A percentile compares a stretch with the other conserved stretches of the same genome.
phyloP scores from a whole-genome alignment of 2,797 vertebrate genomes.

The Cichlasoma orientale region DNA sequence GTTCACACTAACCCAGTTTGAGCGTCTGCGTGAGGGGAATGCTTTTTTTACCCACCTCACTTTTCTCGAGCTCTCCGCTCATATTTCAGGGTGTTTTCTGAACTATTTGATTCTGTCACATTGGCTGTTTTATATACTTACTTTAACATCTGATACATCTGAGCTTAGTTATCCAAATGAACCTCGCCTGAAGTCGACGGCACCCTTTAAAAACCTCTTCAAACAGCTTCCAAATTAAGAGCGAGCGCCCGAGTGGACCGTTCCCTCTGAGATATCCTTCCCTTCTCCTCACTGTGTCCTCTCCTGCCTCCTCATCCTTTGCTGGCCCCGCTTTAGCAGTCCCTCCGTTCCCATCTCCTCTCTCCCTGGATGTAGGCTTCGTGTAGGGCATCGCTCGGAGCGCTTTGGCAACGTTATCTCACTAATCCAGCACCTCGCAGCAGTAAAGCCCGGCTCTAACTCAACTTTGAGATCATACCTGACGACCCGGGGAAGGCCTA shows the following conservation, averaged over 20 bases:
- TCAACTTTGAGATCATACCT: conserved; percentile 41
- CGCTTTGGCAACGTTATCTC: conserved; percentile 62
- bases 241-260: not conserved
- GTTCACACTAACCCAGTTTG: conserved; percentile 41
- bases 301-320: conserved; percentile 1
- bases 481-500: conserved; percentile 21
- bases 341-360: conserved; percentile 23
- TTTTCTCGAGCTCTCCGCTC: conserved; percentile 4
- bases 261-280: conserved; percentile 34
- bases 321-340: conserved; percentile 29
- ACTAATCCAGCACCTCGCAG: conserved; percentile 49
- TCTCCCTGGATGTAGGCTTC: conserved; percentile 27
- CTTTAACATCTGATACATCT: not conserved
- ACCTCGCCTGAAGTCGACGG: conserved; percentile 26
- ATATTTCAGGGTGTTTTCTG: conserved; percentile 1
- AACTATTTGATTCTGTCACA: not conserved
- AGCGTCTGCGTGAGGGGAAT: conserved; percentile 1
- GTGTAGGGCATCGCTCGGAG: conserved; percentile 43
- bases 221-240: conserved; percentile 41
- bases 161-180: conserved; percentile 41
- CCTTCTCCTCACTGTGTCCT: not conserved
- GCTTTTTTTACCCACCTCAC: not conserved
- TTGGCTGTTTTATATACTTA: not conserved
- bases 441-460: conserved; percentile 38
- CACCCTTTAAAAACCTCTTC: conserved; percentile 30